These are phyloP conservation scores for Malacoctenus gilli DNA, from an alignment of 2,797 vertebrate genomes.

Conservation along the genomic window DNA sequence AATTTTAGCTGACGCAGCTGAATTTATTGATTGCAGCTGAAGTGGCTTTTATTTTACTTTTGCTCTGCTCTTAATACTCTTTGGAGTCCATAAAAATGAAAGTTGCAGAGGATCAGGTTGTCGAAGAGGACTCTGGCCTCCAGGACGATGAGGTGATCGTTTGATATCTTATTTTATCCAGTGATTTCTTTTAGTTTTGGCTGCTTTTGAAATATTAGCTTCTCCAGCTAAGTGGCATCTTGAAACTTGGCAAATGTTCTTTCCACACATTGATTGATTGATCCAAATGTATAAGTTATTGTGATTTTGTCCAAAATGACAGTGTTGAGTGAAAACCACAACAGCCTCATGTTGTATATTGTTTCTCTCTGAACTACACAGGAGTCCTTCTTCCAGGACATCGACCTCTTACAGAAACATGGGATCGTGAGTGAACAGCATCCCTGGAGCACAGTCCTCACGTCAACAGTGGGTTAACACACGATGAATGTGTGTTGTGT, in stretches of 20 bases:
- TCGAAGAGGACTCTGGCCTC: conserved; percentile 85
- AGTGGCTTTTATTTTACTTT: neutral
- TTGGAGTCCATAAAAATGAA: conserved; percentile 75
- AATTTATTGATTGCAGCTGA: too few relatives aligned
- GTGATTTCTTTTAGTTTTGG: too few relatives aligned
- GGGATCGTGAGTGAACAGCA: conserved; percentile 90
- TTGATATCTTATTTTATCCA: neutral
- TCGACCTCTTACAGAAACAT: conserved; percentile 95
- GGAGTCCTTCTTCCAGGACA: conserved; percentile 97
- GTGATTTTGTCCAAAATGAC: too few relatives aligned
- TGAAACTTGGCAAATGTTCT: too few relatives aligned
- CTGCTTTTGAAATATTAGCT: too few relatives aligned
- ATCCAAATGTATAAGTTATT: too few relatives aligned
- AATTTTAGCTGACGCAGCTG: too few relatives aligned
- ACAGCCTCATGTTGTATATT: too few relatives aligned
- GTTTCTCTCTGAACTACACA: conserved; percentile 58
- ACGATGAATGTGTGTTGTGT: rapidly evolving
- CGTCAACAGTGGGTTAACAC: neutral
- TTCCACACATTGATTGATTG: too few relatives aligned
- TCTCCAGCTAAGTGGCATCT: too few relatives aligned
- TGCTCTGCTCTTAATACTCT: neutral
- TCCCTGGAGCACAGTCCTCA: neutral
- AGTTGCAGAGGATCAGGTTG: conserved; percentile 88
- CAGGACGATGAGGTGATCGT: conserved; percentile 94
- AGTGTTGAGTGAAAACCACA: too few relatives aligned